phyloP scores from a whole-genome alignment of 2,888 invertebrate species.

The Drosophila ochracea region DNA sequence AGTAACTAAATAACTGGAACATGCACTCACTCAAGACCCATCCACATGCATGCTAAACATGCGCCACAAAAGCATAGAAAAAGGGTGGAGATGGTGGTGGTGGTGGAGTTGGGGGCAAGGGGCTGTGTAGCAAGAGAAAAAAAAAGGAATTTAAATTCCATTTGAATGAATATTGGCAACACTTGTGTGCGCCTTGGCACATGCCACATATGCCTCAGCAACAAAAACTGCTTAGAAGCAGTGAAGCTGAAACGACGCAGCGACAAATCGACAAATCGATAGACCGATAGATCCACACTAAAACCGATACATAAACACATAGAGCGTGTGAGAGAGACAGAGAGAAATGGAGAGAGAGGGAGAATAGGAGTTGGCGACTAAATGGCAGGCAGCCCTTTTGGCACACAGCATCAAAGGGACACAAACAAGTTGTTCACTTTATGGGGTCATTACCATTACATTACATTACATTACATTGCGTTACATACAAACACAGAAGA shows the following conservation, averaged over 20 bases:
- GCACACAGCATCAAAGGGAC: conserved; percentile 43
- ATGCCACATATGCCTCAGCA: conserved; percentile 34
- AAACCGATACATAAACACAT: conserved; percentile 42
- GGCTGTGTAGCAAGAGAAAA: background rate
- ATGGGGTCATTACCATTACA: conserved; percentile 80
- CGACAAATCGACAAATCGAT: conserved; percentile 54
- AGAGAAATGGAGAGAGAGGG: too few species aligned
- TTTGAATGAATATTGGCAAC: conserved; percentile 46
- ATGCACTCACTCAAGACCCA: background rate
- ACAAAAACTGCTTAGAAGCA: conserved; percentile 41
- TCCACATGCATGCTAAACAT: background rate
- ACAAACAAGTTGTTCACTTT: conserved; percentile 81
- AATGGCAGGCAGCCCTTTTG: conserved; percentile 67
- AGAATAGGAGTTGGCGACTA: conserved; percentile 43
- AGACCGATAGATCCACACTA: conserved; percentile 53
- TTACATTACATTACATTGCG: conserved; percentile 58
- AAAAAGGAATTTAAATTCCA: conserved; percentile 39
- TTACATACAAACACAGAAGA: conserved; percentile 18
- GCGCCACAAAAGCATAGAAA: background rate
- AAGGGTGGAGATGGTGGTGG: background rate
- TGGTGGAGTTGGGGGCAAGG: background rate
- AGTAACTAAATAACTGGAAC: conserved; percentile 29
- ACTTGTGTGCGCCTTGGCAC: conserved; percentile 34
- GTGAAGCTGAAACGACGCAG: conserved; percentile 37
- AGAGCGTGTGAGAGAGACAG: conserved; percentile 9